A percentile compares a stretch with the other conserved stretches of the same genome.
phyloP scores from a whole-genome alignment of 2,113 vertebrate species.

The Neogale vison region DNA sequence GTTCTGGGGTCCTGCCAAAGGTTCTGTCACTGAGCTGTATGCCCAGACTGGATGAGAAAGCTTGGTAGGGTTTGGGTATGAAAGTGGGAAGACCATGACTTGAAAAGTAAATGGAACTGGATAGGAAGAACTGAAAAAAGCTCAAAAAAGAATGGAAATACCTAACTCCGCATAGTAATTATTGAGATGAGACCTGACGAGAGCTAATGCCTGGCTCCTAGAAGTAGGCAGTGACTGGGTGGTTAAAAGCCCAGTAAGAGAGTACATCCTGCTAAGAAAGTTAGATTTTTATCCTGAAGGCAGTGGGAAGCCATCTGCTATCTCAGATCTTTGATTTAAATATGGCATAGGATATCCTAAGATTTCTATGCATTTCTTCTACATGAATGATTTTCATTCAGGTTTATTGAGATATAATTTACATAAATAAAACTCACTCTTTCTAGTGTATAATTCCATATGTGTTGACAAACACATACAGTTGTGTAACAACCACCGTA shows the following conservation, averaged over 20 bases:
- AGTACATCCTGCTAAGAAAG: background rate
- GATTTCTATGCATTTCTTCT: slow-evolving; percentile 48
- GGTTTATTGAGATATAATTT: slow-evolving; percentile 53
- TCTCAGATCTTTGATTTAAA: slow-evolving; percentile 51
- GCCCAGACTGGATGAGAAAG: background rate
- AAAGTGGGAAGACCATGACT: background rate
- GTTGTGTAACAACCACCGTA: background rate
- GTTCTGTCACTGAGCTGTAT: background rate
- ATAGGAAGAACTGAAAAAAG: background rate
- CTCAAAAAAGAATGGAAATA: background rate
- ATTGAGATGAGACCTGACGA: background rate
- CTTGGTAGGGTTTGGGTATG: background rate
- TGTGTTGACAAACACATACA: background rate
- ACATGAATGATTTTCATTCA: slow-evolving; percentile 40
- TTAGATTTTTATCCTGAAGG: slow-evolving; percentile 47
- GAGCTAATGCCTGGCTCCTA: background rate
- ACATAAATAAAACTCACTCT: background rate
- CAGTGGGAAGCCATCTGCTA: slow-evolving; percentile 10
- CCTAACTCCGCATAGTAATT: background rate
- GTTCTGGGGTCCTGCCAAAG: background rate
- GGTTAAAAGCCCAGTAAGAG: background rate
- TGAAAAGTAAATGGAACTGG: slow-evolving; percentile 13
- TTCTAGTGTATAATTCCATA: background rate
- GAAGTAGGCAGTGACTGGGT: background rate
- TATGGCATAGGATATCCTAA: slow-evolving; percentile 22